Evolutionary conservation across 2,113 vertebrate species (phyloP), one percentile per base, ranked within the genome.

Genomic region (Pelodiscus sinensis): DNA sequence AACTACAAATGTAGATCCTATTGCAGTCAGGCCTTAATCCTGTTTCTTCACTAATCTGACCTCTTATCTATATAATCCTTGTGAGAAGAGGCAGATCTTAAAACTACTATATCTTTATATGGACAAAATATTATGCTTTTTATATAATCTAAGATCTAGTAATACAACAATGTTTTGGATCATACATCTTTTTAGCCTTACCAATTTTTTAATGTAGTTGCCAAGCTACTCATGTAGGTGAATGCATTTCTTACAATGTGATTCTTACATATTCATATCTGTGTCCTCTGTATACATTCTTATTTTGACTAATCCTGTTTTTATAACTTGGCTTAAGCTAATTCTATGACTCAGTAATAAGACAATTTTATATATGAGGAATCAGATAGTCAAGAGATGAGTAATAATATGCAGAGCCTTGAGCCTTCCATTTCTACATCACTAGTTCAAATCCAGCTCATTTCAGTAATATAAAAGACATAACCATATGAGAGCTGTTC

Each of bases 401-500:
- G 92, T 83, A 84, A 89, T 75, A 88, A 91, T 85, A 94, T 56
- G 44, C 62, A 44, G 25, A 87, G 84, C 78, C 87, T 92, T 95
- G 25, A 87, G 84, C 79, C 86, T 92, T 95, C 93, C 89, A 71
- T 57, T 93, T 93, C 44, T 84, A 80, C 86, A 78, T 94, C 80
- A 89, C 92, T 88, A 31, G 57, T 18, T 2, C 84, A 75, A 84
- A 95, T 88, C 96, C 93, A 94, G 51, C 56, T 94, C 77, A 87
- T 92, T 93, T 90, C 81, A 84, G 84, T 86, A 88, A 86, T 85
- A 62, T 54, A 80, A 54, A 97, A 97, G 92, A 84, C 85, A 88
- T 91, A 79, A 62, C 81, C 91, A 82, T 95, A 88, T 95, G 94
- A 93, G 92, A 84, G 86, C 94, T 94, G 82, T 91, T 96, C 5